Conservation (phyloP, 2,113 vertebrate species). For the Prietella phreatophila region DNA sequence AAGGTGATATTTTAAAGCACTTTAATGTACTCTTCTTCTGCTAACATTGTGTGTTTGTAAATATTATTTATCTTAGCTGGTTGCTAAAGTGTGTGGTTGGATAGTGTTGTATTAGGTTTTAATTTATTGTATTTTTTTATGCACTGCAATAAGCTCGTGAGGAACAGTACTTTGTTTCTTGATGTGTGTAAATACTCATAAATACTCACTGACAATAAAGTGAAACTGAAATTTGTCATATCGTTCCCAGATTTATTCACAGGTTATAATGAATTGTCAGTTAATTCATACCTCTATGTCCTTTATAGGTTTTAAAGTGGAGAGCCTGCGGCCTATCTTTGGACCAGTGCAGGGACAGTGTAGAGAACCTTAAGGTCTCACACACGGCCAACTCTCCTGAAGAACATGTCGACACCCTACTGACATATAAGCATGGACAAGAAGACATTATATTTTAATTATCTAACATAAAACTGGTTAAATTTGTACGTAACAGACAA, state of each 20-base stretch:
- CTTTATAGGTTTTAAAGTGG: constrained; percentile 19
- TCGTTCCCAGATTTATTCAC: neutral
- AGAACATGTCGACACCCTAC: neutral
- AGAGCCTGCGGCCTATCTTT: neutral
- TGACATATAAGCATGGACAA: neutral
- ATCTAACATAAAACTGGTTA: neutral
- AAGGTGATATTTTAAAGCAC: too few relatives aligned
- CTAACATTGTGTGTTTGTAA: too few relatives aligned
- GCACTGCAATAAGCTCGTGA: too few relatives aligned
- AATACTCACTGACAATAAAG: too few relatives aligned
- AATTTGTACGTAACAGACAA: neutral
- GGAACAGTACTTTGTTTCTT: too few relatives aligned
- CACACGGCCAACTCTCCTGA: neutral
- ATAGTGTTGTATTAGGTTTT: too few relatives aligned
- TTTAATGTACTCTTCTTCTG: too few relatives aligned
- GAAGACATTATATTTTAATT: neutral
- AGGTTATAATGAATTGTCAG: neutral
- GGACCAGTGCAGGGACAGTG: neutral
- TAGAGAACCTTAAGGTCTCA: neutral
- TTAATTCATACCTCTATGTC: neutral
- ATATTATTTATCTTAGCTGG: too few relatives aligned
- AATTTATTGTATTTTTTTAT: too few relatives aligned
- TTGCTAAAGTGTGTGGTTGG: too few relatives aligned
- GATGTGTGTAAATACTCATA: too few relatives aligned
- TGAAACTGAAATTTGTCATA: neutral